phyloP scores from a whole-genome alignment of 2,888 invertebrate genomes.

The Camponotus fellah region DNA sequence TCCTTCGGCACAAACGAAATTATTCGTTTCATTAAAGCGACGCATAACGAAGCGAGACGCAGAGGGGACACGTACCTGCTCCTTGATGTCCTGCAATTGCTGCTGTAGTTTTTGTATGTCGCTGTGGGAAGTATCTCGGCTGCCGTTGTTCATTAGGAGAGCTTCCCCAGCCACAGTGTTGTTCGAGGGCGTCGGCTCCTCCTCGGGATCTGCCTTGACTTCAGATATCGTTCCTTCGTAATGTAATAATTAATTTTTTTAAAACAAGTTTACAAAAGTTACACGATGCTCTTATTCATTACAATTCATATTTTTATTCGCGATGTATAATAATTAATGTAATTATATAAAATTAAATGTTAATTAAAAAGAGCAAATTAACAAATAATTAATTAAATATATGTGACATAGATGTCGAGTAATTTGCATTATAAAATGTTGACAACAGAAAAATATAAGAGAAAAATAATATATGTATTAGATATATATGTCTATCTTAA shows the following conservation, averaged over 20 bases:
- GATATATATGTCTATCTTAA: background rate
- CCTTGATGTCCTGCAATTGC: slow-evolving; percentile 98
- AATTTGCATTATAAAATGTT: background rate
- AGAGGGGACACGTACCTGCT: slow-evolving; percentile 90
- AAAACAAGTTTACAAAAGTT: background rate
- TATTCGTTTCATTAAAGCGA: slow-evolving; percentile 53
- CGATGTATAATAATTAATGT: background rate
- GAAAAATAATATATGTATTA: background rate
- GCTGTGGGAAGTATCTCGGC: slow-evolving; percentile 89
- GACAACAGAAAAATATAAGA: background rate
- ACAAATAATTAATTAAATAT: background rate
- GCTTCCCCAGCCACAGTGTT: slow-evolving; percentile 78
- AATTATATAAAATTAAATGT: background rate
- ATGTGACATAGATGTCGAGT: background rate
- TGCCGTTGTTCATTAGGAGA: slow-evolving; percentile 90
- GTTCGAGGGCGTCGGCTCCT: slow-evolving; percentile 84
- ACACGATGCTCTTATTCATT: background rate
- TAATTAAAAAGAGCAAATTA: background rate
- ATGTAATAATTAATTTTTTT: slow-evolving; percentile 57
- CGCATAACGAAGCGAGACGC: slow-evolving; percentile 41
- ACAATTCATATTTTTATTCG: background rate
- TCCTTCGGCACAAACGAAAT: slow-evolving; percentile 50
- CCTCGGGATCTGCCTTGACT: slow-evolving; percentile 86
- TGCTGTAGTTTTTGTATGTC: slow-evolving; percentile 97
- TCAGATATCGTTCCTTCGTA: slow-evolving; percentile 86